Base-by-base conservation (phyloP, 2,888 invertebrate species). In the Eilema sororculum region DNA sequence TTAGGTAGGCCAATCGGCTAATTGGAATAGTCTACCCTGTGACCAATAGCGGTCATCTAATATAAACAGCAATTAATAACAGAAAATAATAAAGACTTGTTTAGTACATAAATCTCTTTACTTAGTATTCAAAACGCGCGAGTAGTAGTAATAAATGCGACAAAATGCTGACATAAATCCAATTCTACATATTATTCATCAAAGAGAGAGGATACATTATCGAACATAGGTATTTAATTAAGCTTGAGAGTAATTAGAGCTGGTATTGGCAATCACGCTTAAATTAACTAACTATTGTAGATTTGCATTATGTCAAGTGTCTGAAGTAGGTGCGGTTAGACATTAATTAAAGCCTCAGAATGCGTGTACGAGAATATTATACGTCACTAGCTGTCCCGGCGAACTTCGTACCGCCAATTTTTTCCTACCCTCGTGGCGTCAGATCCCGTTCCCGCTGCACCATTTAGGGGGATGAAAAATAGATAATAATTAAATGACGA, bases 221-320 rank as follows among this genome's bases (percentile, higher is more conserved):
- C 30, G 58, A 73, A 68, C 69, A 80, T 78, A 9, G 52, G 52
- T 52, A 78, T 76, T 82, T 73, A 79, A 82, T 81, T 69, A 76
- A 75, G 58, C 46, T 46, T 37, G 62, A 72, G 68, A 70, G 61
- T 77, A 75, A 75, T 76, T 75, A 71, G 24, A 33, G 37, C 68
- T 65, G 57, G 61, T 78, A 75, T 75, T 76, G 72, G 73, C 74
- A 75, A 75, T 76, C 74, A 65, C 66, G 62, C 22, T 63, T 74
- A 80, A 79, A 77, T 82, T 78, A 77, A 61, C 73, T 68, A 60
- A 73, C 57, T 65, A 67, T 72, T 62, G 60, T 64, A 20, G 67
- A 73, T 71, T 73, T 76, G 74, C 72, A 78, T 75, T 56, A 46
- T 25, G 65, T 75, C 73, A 70, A 73, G 57, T 63, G 12, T 70